These are phyloP conservation scores for Nyctereutes procyonoides DNA, from an alignment of 2,113 vertebrate species.

Conservation along the genomic window DNA sequence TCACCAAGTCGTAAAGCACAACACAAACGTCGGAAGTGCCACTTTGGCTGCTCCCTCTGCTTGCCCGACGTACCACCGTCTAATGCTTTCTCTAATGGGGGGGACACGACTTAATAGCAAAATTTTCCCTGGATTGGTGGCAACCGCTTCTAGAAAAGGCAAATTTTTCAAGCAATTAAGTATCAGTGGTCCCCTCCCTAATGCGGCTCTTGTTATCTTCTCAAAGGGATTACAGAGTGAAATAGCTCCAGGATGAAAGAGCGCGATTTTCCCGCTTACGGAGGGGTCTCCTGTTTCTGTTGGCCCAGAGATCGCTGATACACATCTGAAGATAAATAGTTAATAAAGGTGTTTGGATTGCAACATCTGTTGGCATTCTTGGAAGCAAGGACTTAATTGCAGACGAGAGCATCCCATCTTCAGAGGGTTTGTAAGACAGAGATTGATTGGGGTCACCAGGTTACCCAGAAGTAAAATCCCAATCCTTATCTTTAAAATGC, in stretches of 20 bases:
- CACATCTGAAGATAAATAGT: constrained; percentile 83
- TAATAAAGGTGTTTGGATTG: constrained; percentile 87
- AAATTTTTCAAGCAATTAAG: constrained; percentile 36
- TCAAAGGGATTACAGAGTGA: constrained; percentile 45
- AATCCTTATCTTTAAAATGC: constrained; percentile 91
- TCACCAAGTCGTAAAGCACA: background rate
- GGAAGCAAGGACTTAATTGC: constrained; percentile 87
- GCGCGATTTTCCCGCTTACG: background rate
- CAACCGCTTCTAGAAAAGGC: constrained; percentile 2
- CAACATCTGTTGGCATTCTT: constrained; percentile 93
- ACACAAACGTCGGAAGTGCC: background rate
- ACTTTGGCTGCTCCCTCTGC: constrained; percentile 32
- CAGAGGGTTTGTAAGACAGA: constrained; percentile 89
- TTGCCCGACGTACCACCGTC: background rate
- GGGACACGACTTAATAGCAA: background rate
- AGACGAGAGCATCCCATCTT: constrained; percentile 86
- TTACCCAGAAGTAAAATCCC: constrained; percentile 88
- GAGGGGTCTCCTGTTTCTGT: constrained; percentile 58
- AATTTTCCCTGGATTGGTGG: background rate
- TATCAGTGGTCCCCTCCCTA: constrained; percentile 18
- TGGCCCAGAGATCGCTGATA: constrained; percentile 67
- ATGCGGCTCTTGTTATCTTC: constrained; percentile 37
- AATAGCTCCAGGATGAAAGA: constrained; percentile 71
- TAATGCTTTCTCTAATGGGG: background rate
- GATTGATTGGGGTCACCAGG: constrained; percentile 95